Base-by-base conservation (phyloP, 2,113 vertebrate species). In the Columbina picui region DNA sequence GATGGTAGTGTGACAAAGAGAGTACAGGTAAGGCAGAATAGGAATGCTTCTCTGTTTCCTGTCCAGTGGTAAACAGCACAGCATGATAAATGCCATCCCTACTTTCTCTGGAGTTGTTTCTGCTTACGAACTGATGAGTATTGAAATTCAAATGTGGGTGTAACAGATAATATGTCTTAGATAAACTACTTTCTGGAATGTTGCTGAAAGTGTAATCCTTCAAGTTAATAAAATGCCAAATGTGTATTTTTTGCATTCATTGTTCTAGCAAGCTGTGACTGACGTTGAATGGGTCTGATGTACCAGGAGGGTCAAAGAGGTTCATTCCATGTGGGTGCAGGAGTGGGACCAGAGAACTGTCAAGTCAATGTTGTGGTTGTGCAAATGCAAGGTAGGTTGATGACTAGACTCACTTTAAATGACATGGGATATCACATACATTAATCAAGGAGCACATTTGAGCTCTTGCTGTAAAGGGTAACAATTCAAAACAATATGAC, bases 171-270 rank as follows among this genome's bases (percentile, higher is more conserved):
- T 80, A 63, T 23, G 89, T 65, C 39, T 86, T 71, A 96, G 89
- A 93, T 84, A 95, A 95, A 96, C 92, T 91, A n/a, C 87, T 95
- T 97, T 85, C 73, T 90, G 59, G 71, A 90, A 93, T 45, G 67
- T 77, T 97, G 63, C 61, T 97, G 92, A 93, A 97, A 96, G 82
- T 83, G 79, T 95, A 96, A 96, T 97, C 32, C 36, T 96, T 96
- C 92, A 97, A 92, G 41, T 86, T 95, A 96, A 94, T 95, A 91
- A 95, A 97, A 95, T 38, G 64, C 73, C 50, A 92, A 16, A 18
- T 39, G 50, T 25, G 20, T 34, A 19, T 20, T 80, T 47, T 95
- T 71, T 88, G 8, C 13, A 39, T 84, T 86, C 49, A 25, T 30
- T 95, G 27, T 78, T 82, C 18, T 79, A 85, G 45, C 52, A 57